These are phyloP conservation scores for Sitta carolinensis DNA, from an alignment of 2,797 vertebrate species.

Conservation along the genomic window DNA sequence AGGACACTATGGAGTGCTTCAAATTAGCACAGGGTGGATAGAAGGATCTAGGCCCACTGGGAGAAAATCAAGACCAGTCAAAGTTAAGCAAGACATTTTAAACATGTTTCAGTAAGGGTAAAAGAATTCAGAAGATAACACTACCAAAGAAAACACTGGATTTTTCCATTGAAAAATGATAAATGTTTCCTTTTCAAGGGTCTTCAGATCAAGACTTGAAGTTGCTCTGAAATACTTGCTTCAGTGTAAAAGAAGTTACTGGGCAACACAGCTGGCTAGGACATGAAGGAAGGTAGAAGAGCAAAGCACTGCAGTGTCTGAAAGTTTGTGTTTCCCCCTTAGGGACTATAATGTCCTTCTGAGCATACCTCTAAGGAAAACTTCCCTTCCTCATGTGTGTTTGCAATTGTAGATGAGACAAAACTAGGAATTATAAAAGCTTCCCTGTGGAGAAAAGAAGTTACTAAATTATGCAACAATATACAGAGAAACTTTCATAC, in stretches of 20 bases:
- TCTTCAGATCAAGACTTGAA: not conserved
- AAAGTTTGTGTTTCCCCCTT: not conserved
- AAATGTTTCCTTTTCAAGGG: not conserved
- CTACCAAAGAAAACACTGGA: not conserved
- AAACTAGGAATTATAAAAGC: not conserved
- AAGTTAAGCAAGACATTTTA: not conserved
- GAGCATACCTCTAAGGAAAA: not conserved
- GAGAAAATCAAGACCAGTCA: not conserved
- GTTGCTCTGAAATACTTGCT: not conserved
- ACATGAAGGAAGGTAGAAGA: not conserved
- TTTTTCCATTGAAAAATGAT: not conserved
- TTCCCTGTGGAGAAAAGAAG: not conserved
- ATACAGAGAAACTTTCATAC: not conserved
- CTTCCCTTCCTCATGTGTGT: not conserved
- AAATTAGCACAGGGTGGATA: not conserved
- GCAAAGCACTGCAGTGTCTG: not conserved
- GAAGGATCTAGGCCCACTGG: not conserved
- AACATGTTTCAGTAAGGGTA: not conserved
- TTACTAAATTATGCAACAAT: not conserved
- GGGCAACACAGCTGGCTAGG: not conserved
- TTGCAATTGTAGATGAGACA: not conserved
- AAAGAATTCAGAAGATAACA: not conserved
- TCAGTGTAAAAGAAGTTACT: not conserved
- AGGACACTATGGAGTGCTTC: not conserved
- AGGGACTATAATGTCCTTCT: not conserved